Base-by-base conservation (phyloP, 2,797 vertebrate genomes). In the Microctenopoma lineatum region DNA sequence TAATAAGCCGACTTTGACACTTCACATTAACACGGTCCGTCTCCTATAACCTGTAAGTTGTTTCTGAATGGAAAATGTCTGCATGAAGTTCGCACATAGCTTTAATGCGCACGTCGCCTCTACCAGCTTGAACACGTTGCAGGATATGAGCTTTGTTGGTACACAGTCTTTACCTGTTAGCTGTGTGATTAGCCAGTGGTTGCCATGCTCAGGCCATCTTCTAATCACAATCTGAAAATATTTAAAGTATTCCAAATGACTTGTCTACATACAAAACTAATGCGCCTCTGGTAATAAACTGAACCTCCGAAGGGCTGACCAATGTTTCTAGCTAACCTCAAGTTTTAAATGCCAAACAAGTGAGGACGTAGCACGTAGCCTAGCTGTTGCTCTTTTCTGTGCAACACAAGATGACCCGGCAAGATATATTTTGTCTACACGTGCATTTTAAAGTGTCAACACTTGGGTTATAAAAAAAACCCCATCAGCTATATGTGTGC, bases 31-130 rank as follows among this genome's bases (percentile, higher is more conserved):
- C 12, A 15, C 2, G 0, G 39, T 26, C 56, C 1, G 0, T 3
- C 1, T 54, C 4, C 9, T 12, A 0, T 4, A 50, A 2, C 38
- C 5, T 7, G 0, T 14, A 0, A 2, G 7, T 6, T 18, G 0
- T 13, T 18, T 47, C 3, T 53, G n/a, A 55, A 48, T 63, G 25
- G 3, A 11, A 47, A 21, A 32, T 2, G 7, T 5, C 10, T 16
- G 5, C 0, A 14, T 3, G 10, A 11, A 5, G 4, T 5, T 48
- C 0, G 0, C 0, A 10, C n/a, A 1, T 2, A 2, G 1, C 0
- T 15, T 1, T 16, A 32, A n/a, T 11, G 5, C 2, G 16, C 5
- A n/a, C 26, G 8, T 3, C 39, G 14, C 18, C 3, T 1, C 8
- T 32, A 10, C 14, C 38, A 46, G 9, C 1, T 0, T 1, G 0